Evolutionary conservation across 2,113 vertebrate species (phyloP).

Genomic region (Heterotis niloticus): DNA sequence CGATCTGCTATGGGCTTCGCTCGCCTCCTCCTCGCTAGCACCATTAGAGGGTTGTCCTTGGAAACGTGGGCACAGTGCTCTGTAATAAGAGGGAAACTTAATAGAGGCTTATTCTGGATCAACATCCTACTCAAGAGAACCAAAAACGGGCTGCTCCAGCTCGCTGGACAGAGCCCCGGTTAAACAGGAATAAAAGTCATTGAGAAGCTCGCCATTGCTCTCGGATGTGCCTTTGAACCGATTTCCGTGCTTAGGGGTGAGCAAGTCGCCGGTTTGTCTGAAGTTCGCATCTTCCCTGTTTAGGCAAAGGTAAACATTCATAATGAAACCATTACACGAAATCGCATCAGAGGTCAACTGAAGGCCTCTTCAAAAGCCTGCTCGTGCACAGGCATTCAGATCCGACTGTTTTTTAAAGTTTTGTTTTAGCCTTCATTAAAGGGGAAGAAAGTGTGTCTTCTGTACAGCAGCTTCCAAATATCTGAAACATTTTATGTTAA

Average conservation of each 20-base stretch:
- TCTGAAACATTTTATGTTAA: not conserved
- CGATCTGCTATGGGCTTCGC: conserved; percentile 7
- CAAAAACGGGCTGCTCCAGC: not conserved
- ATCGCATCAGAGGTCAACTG: not conserved
- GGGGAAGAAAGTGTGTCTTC: not conserved
- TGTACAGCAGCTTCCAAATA: not conserved
- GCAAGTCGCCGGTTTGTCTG: not conserved
- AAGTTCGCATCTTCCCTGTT: conserved; percentile 13
- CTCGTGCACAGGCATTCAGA: not conserved
- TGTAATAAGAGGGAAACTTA: conserved; percentile 16
- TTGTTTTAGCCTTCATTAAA: not conserved
- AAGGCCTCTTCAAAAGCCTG: not conserved
- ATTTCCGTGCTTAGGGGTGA: not conserved
- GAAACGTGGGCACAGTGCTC: conserved; percentile 16
- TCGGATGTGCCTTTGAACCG: conserved; percentile 18
- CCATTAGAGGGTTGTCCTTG: conserved; percentile 25
- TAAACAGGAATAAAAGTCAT: conserved; percentile 21
- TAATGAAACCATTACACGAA: conserved; percentile 10
- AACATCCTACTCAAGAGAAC: not conserved
- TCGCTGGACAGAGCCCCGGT: conserved; percentile 10
- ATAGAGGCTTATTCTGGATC: conserved; percentile 16
- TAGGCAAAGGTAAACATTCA: conserved; percentile 4
- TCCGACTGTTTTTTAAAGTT: not conserved
- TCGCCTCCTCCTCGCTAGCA: not conserved
- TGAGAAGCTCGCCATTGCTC: conserved; percentile 2